Percentiles rank a stretch among this genome's conserved stretches.
phyloP scores from a whole-genome alignment of 2,888 invertebrate species.

The Ennomos fuscantarius region DNA sequence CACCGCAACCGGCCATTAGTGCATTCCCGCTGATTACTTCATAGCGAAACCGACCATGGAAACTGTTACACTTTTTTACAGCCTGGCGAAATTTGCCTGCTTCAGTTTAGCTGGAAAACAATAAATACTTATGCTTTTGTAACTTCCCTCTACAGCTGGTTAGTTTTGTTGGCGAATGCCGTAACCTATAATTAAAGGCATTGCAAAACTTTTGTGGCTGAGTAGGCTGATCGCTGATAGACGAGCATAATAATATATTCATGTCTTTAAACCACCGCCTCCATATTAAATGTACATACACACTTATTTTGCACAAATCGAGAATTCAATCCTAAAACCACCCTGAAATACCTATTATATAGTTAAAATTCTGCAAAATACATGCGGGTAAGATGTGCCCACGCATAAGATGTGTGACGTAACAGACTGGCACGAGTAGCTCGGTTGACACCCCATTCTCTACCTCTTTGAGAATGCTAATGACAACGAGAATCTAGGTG shows the following conservation, averaged over 20 bases:
- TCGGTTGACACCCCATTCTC: conserved; percentile 35
- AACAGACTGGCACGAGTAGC: conserved; percentile 25
- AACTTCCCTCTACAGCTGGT: conserved; percentile 6
- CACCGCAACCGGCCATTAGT: conserved; percentile 77
- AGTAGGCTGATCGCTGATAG: too few species aligned
- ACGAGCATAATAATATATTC: too few species aligned
- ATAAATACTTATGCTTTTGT: conserved; percentile 29
- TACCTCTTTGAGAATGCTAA: conserved; percentile 38
- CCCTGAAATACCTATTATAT: conserved; percentile 12
- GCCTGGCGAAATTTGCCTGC: conserved; percentile 51
- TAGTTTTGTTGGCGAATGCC: background rate
- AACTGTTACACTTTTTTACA: conserved; percentile 69
- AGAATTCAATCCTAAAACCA: conserved; percentile 21
- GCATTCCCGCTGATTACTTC: conserved; percentile 80
- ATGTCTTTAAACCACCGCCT: conserved; percentile 5
- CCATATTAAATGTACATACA: conserved; percentile 9
- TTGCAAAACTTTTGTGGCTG: too few species aligned
- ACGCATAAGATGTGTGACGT: conserved; percentile 34
- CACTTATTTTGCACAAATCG: conserved; percentile 23
- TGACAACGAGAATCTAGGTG: conserved; percentile 30
- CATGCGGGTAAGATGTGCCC: conserved; percentile 36
- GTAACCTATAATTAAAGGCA: too few species aligned
- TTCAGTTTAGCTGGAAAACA: conserved; percentile 43
- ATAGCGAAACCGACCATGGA: conserved; percentile 75
- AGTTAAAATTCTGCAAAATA: conserved; percentile 33